Evolutionary conservation across 2,888 invertebrate species (phyloP), one percentile per base, ranked within the genome.

Genomic region (Pardosa pseudoannulata): DNA sequence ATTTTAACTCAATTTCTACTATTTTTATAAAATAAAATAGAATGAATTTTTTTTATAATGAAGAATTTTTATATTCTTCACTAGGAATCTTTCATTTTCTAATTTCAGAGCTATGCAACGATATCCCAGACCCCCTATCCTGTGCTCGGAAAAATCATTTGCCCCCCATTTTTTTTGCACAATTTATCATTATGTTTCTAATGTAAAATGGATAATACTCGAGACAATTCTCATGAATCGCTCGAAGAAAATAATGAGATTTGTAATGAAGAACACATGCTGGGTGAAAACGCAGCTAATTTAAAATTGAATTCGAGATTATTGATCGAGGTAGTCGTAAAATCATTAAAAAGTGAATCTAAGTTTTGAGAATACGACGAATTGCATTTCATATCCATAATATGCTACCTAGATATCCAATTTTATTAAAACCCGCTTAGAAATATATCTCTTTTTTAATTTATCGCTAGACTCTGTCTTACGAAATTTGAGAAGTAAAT

Each of bases 191-290:
- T 56, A 23, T 56, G 19, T 23, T 56, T 23, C 23, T 56, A 19
- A 23, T 56, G 56, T 23, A 56, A 56, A 56, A 56, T 1, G 23
- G n/a, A 6, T 19, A 23, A 56, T 56, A 3, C 16, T 46, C 1
- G 19, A 1, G 56, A 56, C 56, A 56, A 56, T 56, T 56, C 23
- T 6, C 23, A 5, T 2, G 56, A 19, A 23, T 56, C 16, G 5
- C 56, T 23, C 23, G 3, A 16, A 56, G 56, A 56, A 56, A 56
- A 23, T 56, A 56, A 56, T 56, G 56, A 56, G 56, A 56, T 56
- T 56, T 56, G 23, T 56, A 56, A 56, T 56, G 56, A 56, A 56
- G 56, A 56, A 56, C 56, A 56, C 11, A 56, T 56, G 56, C 56
- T 3, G 56, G 23, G 56, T 23, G 56, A 56, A 56, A 56, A 56